Conservation (phyloP, 2,888 invertebrate genomes). For the Calameuta filiformis region DNA sequence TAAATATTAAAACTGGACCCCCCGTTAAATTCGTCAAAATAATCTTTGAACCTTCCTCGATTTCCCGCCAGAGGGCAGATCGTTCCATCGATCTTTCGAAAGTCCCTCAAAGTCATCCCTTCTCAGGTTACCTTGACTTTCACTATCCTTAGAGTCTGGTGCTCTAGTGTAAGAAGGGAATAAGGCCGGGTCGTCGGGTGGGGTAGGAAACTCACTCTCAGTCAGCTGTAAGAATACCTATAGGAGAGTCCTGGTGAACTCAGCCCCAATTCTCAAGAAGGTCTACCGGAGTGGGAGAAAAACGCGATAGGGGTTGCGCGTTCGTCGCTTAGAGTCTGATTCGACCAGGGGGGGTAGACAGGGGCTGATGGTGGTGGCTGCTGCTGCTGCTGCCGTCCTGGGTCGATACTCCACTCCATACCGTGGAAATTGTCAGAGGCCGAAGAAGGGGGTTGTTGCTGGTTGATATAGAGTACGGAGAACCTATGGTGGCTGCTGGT, state of each 20-base stretch:
- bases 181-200: too few relatives aligned
- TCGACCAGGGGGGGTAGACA: background rate
- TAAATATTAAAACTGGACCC: background rate
- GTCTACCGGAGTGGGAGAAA: background rate
- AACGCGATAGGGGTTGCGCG: background rate
- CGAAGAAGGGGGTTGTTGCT: background rate
- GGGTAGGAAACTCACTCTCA: background rate
- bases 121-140: conserved; percentile 22
- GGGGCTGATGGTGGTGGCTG: conserved; percentile 28
- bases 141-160: background rate
- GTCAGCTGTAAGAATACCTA: background rate
- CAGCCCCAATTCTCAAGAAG: background rate
- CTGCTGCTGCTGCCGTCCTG: conserved; percentile 40
- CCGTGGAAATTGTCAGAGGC: background rate
- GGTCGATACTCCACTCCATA: conserved; percentile 40
- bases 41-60: background rate
- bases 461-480: too few relatives aligned
- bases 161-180: background rate
- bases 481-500: background rate
- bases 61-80: background rate
- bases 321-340: background rate
- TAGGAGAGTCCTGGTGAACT: background rate
- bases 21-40: background rate
- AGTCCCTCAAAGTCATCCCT: conserved; percentile 67
- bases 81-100: background rate